Evolutionary conservation across 2,113 vertebrate species (phyloP).

Genomic region (Syngnathus scovelli): DNA sequence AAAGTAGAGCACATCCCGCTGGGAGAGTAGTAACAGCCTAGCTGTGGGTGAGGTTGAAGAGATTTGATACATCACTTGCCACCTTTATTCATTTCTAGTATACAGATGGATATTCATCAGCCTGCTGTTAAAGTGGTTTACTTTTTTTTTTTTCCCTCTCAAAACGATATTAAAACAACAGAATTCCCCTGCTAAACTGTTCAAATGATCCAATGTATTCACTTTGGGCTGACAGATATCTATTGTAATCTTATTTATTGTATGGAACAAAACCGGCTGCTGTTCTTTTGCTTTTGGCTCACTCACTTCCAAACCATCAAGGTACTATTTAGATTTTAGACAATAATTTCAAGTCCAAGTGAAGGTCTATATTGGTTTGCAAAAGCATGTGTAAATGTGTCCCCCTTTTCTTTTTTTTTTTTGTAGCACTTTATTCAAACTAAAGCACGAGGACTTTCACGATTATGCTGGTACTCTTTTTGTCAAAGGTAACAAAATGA

Average conservation of each 20-base stretch:
- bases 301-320: constrained; percentile 11
- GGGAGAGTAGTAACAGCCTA: constrained; percentile 28
- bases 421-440: constrained; percentile 54
- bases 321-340: constrained; percentile 5
- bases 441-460: constrained; percentile 30
- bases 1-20: constrained; percentile 70
- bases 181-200: constrained; percentile 13
- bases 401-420: not conserved
- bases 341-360: not conserved
- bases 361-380: constrained; percentile 16
- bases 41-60: constrained; percentile 28
- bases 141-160: not conserved
- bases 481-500: constrained; percentile 3
- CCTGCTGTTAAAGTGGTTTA: constrained; percentile 20
- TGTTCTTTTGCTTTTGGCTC: constrained; percentile 23
- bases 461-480: constrained; percentile 13
- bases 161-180: constrained; percentile 8
- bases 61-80: constrained; percentile 19
- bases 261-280: constrained; percentile 23
- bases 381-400: constrained; percentile 19
- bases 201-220: not conserved
- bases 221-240: constrained; percentile 9
- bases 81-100: constrained; percentile 31
- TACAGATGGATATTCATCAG: constrained; percentile 25
- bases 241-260: constrained; percentile 44